Conservation (phyloP, 2,113 vertebrate species). For the Amblyopsis rosae region DNA sequence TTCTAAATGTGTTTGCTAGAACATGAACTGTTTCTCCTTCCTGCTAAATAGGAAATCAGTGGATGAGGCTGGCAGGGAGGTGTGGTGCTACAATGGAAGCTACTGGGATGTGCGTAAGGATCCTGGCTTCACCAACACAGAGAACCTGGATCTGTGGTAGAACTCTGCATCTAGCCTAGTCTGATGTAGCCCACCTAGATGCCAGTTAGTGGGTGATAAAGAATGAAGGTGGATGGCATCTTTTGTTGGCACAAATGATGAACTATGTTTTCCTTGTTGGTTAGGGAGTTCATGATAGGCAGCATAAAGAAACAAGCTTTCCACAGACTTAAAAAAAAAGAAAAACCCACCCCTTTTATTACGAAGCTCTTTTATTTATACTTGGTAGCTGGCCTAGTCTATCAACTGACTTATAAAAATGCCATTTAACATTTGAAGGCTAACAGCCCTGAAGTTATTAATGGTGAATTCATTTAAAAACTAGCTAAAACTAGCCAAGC, state of each 20-base stretch:
- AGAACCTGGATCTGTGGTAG: conserved; percentile 88
- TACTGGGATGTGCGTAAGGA: conserved; percentile 87
- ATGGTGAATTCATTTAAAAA: too few species aligned
- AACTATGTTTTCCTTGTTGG: background rate
- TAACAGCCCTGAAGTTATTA: too few species aligned
- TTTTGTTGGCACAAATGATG: background rate
- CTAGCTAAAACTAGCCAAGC: too few species aligned
- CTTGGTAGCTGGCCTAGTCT: too few species aligned
- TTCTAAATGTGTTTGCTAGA: background rate
- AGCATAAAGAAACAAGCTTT: too few species aligned
- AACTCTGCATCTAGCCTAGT: background rate
- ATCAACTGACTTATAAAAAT: too few species aligned
- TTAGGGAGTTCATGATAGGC: background rate
- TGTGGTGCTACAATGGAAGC: conserved; percentile 85
- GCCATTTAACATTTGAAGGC: too few species aligned
- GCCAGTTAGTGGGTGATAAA: background rate
- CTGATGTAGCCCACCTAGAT: background rate
- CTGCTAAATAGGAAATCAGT: conserved; percentile 68
- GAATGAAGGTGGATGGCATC: background rate
- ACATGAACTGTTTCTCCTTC: background rate
- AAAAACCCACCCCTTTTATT: too few species aligned
- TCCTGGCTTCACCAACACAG: conserved; percentile 81
- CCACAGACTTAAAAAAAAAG: too few species aligned
- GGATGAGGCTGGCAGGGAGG: conserved; percentile 81
- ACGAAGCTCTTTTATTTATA: too few species aligned